Evolutionary conservation across 37 sponge, comb jelly and placozoan species (phyloP).

Genomic region (Eunapius fragilis): DNA sequence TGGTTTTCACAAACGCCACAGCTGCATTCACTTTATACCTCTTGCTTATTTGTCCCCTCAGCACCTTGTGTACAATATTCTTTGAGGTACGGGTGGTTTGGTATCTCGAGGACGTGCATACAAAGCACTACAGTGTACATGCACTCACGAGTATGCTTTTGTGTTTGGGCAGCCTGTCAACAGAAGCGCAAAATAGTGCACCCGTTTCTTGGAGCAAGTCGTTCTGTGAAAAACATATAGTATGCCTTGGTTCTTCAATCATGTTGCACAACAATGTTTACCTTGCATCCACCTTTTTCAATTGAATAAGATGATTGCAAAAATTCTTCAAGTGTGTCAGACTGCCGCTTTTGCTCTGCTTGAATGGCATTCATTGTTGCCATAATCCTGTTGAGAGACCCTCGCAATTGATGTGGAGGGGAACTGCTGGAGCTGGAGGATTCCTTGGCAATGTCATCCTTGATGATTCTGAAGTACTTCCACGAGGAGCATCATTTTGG

Average conservation of each 20-base stretch:
- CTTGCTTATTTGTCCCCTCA: neutral
- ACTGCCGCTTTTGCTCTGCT: neutral
- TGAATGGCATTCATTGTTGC: neutral
- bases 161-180: neutral
- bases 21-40: neutral
- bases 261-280: neutral
- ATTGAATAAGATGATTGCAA: neutral
- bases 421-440: neutral
- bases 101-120: neutral
- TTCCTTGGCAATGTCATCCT: too few relatives aligned
- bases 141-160: neutral
- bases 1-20: neutral
- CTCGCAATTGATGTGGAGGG: neutral
- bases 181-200: neutral
- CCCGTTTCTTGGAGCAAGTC: neutral
- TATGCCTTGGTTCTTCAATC: neutral
- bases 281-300: neutral
- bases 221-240: neutral
- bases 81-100: neutral
- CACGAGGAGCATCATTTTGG: neutral
- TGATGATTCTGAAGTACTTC: neutral
- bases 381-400: neutral
- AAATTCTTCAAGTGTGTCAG: neutral
- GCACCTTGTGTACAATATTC: neutral
- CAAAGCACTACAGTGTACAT: neutral